Percentiles rank a stretch among this genome's conserved stretches.
These are phyloP conservation scores for Oryzias celebensis DNA, from an alignment of 2,113 vertebrate species.

Conservation along the genomic window DNA sequence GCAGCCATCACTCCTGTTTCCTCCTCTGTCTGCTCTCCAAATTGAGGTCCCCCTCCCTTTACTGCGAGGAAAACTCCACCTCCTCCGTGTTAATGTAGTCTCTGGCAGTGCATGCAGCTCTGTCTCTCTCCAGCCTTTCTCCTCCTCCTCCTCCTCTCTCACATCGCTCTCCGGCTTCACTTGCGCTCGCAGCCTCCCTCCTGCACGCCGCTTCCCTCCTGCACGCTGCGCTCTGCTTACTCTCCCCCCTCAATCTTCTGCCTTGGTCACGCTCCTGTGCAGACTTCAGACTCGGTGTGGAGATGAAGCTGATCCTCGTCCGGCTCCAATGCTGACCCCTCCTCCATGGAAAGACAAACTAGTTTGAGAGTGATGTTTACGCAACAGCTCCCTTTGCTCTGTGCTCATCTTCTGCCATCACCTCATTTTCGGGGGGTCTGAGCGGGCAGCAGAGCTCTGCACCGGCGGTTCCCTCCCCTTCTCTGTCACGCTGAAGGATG, in stretches of 20 bases:
- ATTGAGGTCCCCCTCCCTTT: constrained; percentile 63
- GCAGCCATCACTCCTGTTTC: not conserved
- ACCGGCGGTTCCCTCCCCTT: constrained; percentile 34
- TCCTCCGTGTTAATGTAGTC: constrained; percentile 78
- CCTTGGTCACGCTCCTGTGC: constrained; percentile 48
- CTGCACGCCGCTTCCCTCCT: constrained; percentile 26
- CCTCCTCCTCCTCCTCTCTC: constrained; percentile 38
- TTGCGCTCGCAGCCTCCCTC: constrained; percentile 54
- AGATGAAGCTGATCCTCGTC: constrained; percentile 41
- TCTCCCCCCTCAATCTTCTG: constrained; percentile 6
- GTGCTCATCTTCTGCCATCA: constrained; percentile 27
- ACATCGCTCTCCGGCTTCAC: constrained; percentile 55
- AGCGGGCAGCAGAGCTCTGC: constrained; percentile 33
- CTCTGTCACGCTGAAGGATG: constrained; percentile 58
- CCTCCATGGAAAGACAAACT: constrained; percentile 23
- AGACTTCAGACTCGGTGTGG: constrained; percentile 45
- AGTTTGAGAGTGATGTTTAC: constrained; percentile 58
- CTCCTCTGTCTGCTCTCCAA: constrained; percentile 14
- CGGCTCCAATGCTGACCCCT: constrained; percentile 33
- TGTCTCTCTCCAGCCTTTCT: constrained; percentile 19
- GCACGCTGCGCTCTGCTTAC: constrained; percentile 25
- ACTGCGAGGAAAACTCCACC: constrained; percentile 80
- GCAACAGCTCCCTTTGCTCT: constrained; percentile 48
- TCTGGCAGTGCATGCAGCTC: constrained; percentile 46
- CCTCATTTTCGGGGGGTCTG: constrained; percentile 52